Evolutionary conservation across 2,113 vertebrate species (phyloP).

Genomic region (Callospermophilus lateralis): DNA sequence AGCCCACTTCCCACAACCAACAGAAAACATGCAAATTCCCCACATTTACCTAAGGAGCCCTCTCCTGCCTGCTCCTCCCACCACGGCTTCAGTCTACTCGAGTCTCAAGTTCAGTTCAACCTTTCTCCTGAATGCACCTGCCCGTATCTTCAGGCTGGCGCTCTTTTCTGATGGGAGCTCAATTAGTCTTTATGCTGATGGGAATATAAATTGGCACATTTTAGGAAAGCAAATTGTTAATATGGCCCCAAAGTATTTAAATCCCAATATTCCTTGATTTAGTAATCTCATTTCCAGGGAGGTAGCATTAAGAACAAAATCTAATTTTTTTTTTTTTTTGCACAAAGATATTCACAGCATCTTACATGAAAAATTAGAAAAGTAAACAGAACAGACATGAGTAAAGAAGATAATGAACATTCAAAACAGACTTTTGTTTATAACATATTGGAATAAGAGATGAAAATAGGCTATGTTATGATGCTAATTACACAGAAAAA

Average conservation of each 20-base stretch:
- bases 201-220: not conserved
- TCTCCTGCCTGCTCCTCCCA: not conserved
- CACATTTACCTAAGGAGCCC: fast-evolving
- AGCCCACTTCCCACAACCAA: not conserved
- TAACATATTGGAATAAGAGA: not conserved
- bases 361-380: not conserved
- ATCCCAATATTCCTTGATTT: not conserved
- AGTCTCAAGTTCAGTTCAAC: not conserved
- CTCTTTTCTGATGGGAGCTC: not conserved
- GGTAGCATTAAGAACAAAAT: not conserved
- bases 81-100: too few relatives aligned
- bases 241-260: not conserved
- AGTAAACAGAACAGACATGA: not conserved
- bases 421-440: not conserved
- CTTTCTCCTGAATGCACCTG: not conserved
- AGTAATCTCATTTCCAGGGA: not conserved
- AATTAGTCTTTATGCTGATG: not conserved
- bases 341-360: not conserved
- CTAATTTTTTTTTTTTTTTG: not conserved
- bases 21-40: not conserved
- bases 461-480: not conserved
- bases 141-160: not conserved
- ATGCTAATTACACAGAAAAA: not conserved
- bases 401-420: not conserved
- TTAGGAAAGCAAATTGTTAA: not conserved